These are phyloP conservation scores for Uria aalge DNA, from an alignment of 2,113 vertebrate genomes.

Conservation along the genomic window DNA sequence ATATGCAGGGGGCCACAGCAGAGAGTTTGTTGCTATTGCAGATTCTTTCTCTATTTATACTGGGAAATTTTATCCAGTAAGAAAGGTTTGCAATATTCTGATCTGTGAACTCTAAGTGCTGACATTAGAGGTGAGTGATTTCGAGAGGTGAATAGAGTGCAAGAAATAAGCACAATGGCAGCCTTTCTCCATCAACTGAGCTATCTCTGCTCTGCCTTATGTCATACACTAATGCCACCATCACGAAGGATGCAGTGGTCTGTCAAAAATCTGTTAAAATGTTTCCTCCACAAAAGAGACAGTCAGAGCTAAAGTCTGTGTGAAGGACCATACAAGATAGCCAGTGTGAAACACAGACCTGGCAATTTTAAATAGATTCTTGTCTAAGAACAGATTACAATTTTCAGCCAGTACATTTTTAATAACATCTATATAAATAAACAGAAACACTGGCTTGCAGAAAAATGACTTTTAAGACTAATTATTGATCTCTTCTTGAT, in stretches of 20 bases:
- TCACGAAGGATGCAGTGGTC: neutral
- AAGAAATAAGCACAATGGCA: neutral
- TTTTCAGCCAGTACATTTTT: neutral
- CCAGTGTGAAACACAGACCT: neutral
- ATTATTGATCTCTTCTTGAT: neutral
- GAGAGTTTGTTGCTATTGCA: neutral
- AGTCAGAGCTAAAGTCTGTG: neutral
- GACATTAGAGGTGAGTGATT: neutral
- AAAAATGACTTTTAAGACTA: slow-evolving; percentile 5
- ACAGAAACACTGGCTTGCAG: neutral
- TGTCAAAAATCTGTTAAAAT: neutral
- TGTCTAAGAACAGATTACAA: neutral
- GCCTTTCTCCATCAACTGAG: neutral
- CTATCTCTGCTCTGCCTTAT: neutral
- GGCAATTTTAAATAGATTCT: neutral
- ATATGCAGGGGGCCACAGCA: neutral
- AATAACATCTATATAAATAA: neutral
- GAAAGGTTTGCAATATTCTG: neutral
- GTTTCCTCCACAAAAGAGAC: neutral
- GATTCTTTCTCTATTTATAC: neutral
- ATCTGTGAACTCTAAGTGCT: neutral
- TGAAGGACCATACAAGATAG: neutral
- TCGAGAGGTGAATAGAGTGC: neutral
- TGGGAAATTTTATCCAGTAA: neutral
- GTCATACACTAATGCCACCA: neutral